Percentiles rank a stretch among this genome's conserved stretches.
phyloP scores from a whole-genome alignment of 2,888 invertebrate species.

The Xestia c-nigrum region DNA sequence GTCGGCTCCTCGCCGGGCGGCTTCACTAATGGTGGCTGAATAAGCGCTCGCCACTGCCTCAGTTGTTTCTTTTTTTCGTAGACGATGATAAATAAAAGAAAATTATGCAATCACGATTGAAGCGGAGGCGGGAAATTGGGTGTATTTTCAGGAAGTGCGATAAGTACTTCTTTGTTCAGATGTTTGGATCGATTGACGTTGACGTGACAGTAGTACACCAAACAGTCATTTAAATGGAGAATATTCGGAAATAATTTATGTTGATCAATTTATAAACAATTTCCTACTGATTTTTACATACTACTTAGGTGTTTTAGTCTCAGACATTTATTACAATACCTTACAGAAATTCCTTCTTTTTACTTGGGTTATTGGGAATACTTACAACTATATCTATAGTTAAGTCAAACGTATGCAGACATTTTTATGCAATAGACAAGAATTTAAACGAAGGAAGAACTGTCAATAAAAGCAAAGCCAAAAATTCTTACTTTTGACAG shows the following conservation, averaged over 20 bases:
- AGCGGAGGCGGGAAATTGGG: slow-evolving; percentile 64
- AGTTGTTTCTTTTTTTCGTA: slow-evolving; percentile 74
- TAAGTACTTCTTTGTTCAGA: slow-evolving; percentile 39
- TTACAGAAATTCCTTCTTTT: too few relatives aligned
- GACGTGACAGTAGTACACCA: not conserved
- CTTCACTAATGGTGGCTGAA: slow-evolving; percentile 75
- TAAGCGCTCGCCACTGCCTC: slow-evolving; percentile 72
- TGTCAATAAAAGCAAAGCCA: too few relatives aligned
- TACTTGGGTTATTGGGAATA: not conserved
- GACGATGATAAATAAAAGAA: slow-evolving; percentile 73
- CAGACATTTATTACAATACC: not conserved
- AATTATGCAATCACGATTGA: slow-evolving; percentile 73
- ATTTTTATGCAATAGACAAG: not conserved
- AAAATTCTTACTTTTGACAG: too few relatives aligned
- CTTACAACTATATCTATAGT: not conserved
- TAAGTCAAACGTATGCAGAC: not conserved
- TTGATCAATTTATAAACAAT: not conserved
- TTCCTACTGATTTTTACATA: not conserved
- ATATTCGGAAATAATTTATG: not conserved
- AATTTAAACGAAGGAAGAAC: too few relatives aligned
- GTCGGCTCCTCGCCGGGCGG: slow-evolving; percentile 73
- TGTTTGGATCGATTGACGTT: slow-evolving; percentile 8
- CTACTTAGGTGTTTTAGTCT: not conserved
- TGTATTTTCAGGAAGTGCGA: slow-evolving; percentile 63
- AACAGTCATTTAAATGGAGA: not conserved